Evolutionary conservation across 2,797 vertebrate species (phyloP).

Genomic region (Sebastes hubbsi): DNA sequence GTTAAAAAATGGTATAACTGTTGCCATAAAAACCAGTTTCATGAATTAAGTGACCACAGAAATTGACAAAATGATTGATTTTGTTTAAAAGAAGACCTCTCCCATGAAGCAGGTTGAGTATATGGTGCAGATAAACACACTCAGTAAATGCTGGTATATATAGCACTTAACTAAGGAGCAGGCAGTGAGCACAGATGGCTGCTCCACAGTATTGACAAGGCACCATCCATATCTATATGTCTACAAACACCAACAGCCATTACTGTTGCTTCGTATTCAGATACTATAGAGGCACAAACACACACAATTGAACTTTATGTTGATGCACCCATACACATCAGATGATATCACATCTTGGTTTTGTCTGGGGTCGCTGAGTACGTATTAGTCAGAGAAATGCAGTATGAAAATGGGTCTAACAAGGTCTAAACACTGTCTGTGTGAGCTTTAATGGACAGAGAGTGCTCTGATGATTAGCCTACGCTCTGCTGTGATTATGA

Average conservation of each 20-base stretch:
- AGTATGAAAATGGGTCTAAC: slow-evolving; percentile 57
- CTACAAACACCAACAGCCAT: slow-evolving; percentile 53
- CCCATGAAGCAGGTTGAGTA: slow-evolving; percentile 30
- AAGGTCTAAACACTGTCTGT: slow-evolving; percentile 53
- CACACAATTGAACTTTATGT: background rate
- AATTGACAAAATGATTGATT: slow-evolving; percentile 66
- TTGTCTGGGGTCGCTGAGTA: slow-evolving; percentile 20
- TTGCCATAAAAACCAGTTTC: slow-evolving; percentile 5
- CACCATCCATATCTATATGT: slow-evolving; percentile 70
- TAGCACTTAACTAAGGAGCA: slow-evolving; percentile 54
- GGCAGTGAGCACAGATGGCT: slow-evolving; percentile 73
- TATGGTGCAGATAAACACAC: slow-evolving; percentile 55
- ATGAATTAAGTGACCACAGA: slow-evolving; percentile 22
- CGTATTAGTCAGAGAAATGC: slow-evolving; percentile 49
- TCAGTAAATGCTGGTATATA: slow-evolving; percentile 61
- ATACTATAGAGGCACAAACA: slow-evolving; percentile 21
- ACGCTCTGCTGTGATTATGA: slow-evolving; percentile 44
- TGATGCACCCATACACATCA: background rate
- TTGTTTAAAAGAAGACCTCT: background rate
- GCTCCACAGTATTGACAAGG: slow-evolving; percentile 63
- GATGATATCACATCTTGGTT: slow-evolving; percentile 25
- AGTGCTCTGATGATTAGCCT: slow-evolving; percentile 68
- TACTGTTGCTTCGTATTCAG: slow-evolving; percentile 49
- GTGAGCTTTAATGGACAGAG: slow-evolving; percentile 68
- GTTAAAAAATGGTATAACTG: background rate